Conservation (phyloP, 2,113 vertebrate species). For the Hydrolagus affinis region DNA sequence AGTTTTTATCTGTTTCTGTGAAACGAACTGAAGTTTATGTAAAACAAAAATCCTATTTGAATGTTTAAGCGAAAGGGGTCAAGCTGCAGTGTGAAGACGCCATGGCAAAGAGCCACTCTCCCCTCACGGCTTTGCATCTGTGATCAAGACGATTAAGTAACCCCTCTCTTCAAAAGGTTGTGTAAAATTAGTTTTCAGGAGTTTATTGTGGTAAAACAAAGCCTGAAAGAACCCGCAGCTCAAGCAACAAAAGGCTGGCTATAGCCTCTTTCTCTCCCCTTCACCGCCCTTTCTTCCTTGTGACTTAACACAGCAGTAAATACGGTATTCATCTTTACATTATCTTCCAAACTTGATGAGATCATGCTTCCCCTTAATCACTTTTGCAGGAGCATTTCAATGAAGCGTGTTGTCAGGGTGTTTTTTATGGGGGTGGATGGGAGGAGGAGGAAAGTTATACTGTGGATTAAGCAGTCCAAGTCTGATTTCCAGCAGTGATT, state of each 20-base stretch:
- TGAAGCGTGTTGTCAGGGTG: slow-evolving; percentile 28
- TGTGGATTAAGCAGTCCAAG: neutral
- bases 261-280: slow-evolving; percentile 17
- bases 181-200: slow-evolving; percentile 32
- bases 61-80: slow-evolving; percentile 25
- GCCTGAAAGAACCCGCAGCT: slow-evolving; percentile 26
- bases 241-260: slow-evolving; percentile 25
- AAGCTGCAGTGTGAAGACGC: slow-evolving; percentile 7
- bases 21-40: neutral
- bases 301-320: slow-evolving; percentile 33
- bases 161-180: slow-evolving; percentile 28
- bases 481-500: neutral
- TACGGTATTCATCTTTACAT: slow-evolving; percentile 30
- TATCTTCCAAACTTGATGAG: slow-evolving; percentile 33
- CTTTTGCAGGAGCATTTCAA: slow-evolving; percentile 28
- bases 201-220: slow-evolving; percentile 32
- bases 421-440: slow-evolving; percentile 6
- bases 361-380: slow-evolving; percentile 29
- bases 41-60: slow-evolving; percentile 10
- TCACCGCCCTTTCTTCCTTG: slow-evolving; percentile 27
- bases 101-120: slow-evolving; percentile 1
- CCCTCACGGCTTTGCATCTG: slow-evolving; percentile 28
- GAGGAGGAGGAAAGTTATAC: neutral
- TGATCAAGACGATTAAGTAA: slow-evolving; percentile 32
- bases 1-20: slow-evolving; percentile 2